Evolutionary conservation across 2,888 invertebrate genomes (phyloP).

Genomic region (Rhorus exstirpatorius): DNA sequence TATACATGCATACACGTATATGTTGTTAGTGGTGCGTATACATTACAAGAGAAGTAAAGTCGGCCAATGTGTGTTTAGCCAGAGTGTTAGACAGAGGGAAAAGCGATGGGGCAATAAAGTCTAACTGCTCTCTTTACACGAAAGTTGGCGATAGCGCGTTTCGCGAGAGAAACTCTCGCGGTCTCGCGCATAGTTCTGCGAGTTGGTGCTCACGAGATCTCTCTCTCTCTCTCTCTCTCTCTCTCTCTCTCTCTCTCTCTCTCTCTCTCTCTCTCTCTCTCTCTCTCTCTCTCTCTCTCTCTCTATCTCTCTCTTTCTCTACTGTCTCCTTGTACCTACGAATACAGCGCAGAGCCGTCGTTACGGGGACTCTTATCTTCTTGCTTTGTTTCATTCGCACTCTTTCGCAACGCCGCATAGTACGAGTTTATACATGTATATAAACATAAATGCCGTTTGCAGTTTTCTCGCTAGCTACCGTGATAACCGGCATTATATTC

Average conservation of each 20-base stretch:
- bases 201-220: constrained; percentile 15
- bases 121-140: constrained; percentile 79
- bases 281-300: no score
- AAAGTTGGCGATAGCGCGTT: constrained; percentile 77
- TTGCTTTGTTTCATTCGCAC: constrained; percentile 47
- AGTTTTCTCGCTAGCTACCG: constrained; percentile 75
- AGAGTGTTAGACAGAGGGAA: constrained; percentile 43
- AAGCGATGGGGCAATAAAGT: constrained; percentile 76
- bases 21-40: constrained; percentile 25
- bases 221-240: constrained; percentile 16
- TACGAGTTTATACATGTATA: not conserved
- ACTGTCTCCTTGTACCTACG: constrained; percentile 42
- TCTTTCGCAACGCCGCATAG: constrained; percentile 17
- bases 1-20: not conserved
- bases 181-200: constrained; percentile 57
- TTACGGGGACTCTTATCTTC: constrained; percentile 63
- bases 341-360: constrained; percentile 56
- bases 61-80: constrained; percentile 46
- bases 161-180: constrained; percentile 64
- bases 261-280: constrained; percentile 15
- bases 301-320: no score
- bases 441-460: constrained; percentile 19
- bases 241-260: constrained; percentile 25
- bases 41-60: constrained; percentile 34
- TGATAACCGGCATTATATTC: constrained; percentile 80